phyloP scores from a whole-genome alignment of 2,888 invertebrate genomes.

The Cheilosia impressa region DNA sequence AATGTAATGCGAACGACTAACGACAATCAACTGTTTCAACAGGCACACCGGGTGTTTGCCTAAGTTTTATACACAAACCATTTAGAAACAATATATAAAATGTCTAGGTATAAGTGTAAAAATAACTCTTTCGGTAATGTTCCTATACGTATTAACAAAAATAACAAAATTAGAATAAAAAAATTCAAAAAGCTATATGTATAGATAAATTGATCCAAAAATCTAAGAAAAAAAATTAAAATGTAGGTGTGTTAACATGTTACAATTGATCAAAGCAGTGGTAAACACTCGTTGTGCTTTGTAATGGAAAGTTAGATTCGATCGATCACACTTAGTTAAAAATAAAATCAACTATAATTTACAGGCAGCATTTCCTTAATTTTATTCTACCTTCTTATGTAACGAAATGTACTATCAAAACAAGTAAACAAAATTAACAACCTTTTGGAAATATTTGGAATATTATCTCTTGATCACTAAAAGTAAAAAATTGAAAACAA shows the following conservation, averaged over 20 bases:
- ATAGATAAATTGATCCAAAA: conserved; percentile 61
- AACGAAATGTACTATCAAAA: conserved; percentile 71
- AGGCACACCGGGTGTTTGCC: conserved; percentile 55
- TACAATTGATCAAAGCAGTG: conserved; percentile 46
- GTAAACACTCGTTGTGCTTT: conserved; percentile 63
- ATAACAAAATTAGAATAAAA: conserved; percentile 76
- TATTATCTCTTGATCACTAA: conserved; percentile 83
- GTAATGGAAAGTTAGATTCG: conserved; percentile 46
- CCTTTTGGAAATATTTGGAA: conserved; percentile 83
- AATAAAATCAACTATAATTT: conserved; percentile 79
- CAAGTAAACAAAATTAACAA: conserved; percentile 77
- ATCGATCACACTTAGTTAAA: conserved; percentile 28
- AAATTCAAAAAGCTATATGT: conserved; percentile 59
- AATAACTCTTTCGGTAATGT: conserved; percentile 82
- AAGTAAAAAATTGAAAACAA: conserved; percentile 77
- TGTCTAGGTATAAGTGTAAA: conserved; percentile 82
- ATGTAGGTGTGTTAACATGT: conserved; percentile 37
- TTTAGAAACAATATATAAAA: conserved; percentile 73
- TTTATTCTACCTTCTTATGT: conserved; percentile 37
- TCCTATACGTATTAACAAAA: conserved; percentile 81
- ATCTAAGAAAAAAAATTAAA: background rate
- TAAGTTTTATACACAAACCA: conserved; percentile 45
- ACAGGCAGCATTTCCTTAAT: conserved; percentile 82
- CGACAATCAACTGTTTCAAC: conserved; percentile 53
- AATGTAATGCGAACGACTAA: conserved; percentile 39